Evolutionary conservation across 2,888 invertebrate species (phyloP).

Genomic region (Neoascia interrupta): DNA sequence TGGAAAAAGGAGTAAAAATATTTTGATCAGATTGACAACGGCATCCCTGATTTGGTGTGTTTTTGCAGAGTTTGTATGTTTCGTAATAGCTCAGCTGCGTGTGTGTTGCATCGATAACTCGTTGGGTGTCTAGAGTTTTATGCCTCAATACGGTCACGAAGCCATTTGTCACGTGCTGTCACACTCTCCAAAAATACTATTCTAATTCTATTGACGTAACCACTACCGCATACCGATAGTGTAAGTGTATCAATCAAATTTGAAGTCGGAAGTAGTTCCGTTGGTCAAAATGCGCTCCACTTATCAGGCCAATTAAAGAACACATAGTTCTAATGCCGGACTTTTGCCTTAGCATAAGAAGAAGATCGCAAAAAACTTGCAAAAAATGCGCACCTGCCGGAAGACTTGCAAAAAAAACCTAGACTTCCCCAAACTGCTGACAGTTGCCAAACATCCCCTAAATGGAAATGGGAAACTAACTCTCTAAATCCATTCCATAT

Average conservation of each 20-base stretch:
- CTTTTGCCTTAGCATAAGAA: too few relatives aligned
- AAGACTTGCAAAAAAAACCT: constrained; percentile 34
- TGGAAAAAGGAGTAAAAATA: too few relatives aligned
- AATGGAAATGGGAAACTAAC: constrained; percentile 56
- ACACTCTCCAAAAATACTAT: not conserved
- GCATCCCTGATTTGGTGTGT: too few relatives aligned
- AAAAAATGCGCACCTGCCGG: constrained; percentile 45
- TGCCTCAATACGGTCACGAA: not conserved
- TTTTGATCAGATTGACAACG: too few relatives aligned
- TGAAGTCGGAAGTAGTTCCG: constrained; percentile 24
- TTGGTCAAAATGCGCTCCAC: not conserved
- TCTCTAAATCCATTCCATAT: constrained; percentile 58
- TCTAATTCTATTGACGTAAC: constrained; percentile 40
- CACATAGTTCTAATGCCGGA: too few relatives aligned
- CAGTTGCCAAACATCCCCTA: constrained; percentile 14
- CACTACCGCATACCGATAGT: constrained; percentile 3
- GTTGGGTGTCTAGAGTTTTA: too few relatives aligned
- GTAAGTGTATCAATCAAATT: constrained; percentile 10
- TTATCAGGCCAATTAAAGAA: too few relatives aligned
- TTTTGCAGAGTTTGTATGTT: too few relatives aligned
- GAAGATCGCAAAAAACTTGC: too few relatives aligned
- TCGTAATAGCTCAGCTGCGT: too few relatives aligned
- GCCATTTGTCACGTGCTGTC: constrained; percentile 7
- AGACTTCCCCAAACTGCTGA: not conserved
- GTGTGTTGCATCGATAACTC: too few relatives aligned